Base-by-base conservation (phyloP, 2,888 invertebrate species). In the Parnassius apollo region DNA sequence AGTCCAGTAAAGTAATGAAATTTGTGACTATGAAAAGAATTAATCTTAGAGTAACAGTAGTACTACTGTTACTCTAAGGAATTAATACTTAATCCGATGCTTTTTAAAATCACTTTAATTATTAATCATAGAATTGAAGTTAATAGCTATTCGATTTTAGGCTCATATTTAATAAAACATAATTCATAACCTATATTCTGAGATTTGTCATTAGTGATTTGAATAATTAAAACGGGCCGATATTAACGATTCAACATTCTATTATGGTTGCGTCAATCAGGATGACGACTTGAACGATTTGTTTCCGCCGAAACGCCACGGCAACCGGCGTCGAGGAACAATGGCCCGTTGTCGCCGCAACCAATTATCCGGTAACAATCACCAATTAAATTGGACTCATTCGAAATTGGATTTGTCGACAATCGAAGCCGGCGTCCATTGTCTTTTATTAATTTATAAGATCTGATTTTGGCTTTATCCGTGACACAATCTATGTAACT, bases 281-380 rank as follows among this genome's bases (percentile, higher is more conserved):
- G 46, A 25, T 49, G 49, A 53, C 53, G 58, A 57, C 44, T 48
- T 10, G 59, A 55, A 54, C 62, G 58, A 63, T 63, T 62, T 55
- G 59, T 58, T 63, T 59, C 62, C 62, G 62, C 55, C 52, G 46
- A 8, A 53, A 52, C 61, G 61, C 44, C 53, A 53, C 49, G 49
- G 54, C 60, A 12, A 60, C 48, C 49, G 49, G 53, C 59, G 51
- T 18, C 53, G 51, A 2, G 12, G 45, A 53, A 63, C 62, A 63
- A 63, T 63, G 53, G 59, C 12, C 58, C 53, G 59, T 59, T 59
- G 62, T 64, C 56, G 64, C 62, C 66, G 65, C 66, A 61, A 71
- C 69, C 70, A 73, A 72, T 73, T 68, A 67, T 62, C 69, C 69
- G 62, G 54, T 54, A 63, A 65, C 68, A 68, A 68, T 69, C 66